Conservation (phyloP, 2,113 vertebrate genomes). For the Psilopogon haemacephalus region DNA sequence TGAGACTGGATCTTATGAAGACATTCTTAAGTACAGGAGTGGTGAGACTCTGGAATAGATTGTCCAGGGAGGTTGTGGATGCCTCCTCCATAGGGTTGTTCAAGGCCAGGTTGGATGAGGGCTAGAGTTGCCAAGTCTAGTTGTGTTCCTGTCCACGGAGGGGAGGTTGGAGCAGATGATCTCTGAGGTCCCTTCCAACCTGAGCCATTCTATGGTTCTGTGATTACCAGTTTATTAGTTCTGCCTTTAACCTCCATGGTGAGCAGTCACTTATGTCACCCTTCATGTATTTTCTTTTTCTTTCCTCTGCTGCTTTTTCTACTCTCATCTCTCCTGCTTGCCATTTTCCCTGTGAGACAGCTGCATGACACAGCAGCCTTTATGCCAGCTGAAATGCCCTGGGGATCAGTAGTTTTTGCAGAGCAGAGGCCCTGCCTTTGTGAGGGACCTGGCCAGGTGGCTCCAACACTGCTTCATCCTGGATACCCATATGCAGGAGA, state of each 20-base stretch:
- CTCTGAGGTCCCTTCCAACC: no score
- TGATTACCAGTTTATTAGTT: background rate
- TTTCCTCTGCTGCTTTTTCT: background rate
- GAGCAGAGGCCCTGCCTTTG: background rate
- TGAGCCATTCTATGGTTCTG: no score
- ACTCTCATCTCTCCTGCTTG: background rate
- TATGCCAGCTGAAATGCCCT: no score
- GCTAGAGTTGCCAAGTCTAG: no score
- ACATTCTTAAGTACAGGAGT: no score
- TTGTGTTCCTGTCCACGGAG: no score
- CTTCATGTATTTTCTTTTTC: background rate
- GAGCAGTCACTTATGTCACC: background rate
- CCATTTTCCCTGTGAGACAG: background rate
- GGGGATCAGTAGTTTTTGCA: fast-evolving
- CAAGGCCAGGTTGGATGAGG: no score
- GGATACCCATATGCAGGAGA: background rate
- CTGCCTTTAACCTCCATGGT: background rate
- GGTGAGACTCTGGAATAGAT: no score
- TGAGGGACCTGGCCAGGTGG: background rate
- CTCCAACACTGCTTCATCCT: background rate
- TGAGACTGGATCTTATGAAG: no score
- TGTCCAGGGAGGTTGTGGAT: no score
- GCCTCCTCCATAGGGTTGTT: no score
- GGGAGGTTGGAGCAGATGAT: no score
- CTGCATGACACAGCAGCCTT: background rate